Conservation (phyloP, 2,797 vertebrate species). For the Oryzias sinensis region DNA sequence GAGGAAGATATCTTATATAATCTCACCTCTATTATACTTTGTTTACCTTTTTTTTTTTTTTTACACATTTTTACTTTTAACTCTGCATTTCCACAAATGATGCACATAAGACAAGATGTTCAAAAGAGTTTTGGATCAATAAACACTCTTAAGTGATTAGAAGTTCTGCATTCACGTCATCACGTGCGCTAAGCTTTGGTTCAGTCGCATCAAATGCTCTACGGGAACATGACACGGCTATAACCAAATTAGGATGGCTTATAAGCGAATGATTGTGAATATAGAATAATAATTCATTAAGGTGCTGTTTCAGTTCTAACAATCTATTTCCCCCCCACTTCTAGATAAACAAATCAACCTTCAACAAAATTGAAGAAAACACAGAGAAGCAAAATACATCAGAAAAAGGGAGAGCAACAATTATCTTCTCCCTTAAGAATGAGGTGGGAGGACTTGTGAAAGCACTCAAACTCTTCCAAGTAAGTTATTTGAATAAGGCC, state of each 20-base stretch:
- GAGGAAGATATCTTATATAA: too few species aligned
- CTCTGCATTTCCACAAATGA: not conserved
- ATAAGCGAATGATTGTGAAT: not conserved
- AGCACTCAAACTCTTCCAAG: conserved; percentile 96
- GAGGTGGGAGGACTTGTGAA: conserved; percentile 96
- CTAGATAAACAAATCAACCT: conserved; percentile 86
- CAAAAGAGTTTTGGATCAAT: conserved; percentile 9
- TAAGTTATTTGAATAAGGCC: conserved; percentile 37
- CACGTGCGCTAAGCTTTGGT: conserved; percentile 2
- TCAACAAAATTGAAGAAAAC: conserved; percentile 90
- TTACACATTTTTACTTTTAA: not conserved
- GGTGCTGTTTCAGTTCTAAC: not conserved
- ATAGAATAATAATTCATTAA: too few species aligned
- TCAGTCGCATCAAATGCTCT: not conserved
- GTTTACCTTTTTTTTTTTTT: too few species aligned
- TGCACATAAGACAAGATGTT: conserved; percentile 12
- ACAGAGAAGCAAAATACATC: conserved; percentile 87
- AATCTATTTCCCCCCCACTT: conserved; percentile 19
- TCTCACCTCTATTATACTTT: too few species aligned
- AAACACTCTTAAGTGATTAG: conserved; percentile 31
- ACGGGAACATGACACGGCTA: not conserved
- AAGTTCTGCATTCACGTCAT: conserved; percentile 16
- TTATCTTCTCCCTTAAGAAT: conserved; percentile 97
- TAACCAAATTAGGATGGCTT: not conserved
- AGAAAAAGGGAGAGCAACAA: conserved; percentile 84